phyloP scores from a whole-genome alignment of 1,140 invertebrate genomes.

The Ephestia elutella region DNA sequence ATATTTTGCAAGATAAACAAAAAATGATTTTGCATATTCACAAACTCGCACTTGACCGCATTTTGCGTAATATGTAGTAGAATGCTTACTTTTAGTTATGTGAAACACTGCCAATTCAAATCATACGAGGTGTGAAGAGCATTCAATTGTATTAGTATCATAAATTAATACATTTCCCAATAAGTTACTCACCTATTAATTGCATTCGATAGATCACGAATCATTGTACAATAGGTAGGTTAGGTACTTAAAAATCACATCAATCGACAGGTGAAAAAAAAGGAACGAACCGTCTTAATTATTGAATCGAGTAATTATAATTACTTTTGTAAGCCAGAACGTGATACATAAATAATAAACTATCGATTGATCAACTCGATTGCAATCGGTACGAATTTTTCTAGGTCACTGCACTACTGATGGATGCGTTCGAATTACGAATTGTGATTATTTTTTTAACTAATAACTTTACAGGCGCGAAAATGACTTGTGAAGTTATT shows the following conservation, averaged over 20 bases:
- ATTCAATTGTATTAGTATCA: slow-evolving; percentile 9
- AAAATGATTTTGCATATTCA: neutral
- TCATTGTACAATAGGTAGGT: too few relatives aligned
- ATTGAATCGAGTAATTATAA: neutral
- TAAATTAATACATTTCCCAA: slow-evolving; percentile 21
- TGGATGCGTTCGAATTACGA: neutral
- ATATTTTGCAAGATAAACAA: slow-evolving; percentile 3
- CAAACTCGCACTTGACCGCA: neutral
- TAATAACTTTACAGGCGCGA: neutral
- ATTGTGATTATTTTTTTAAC: neutral
- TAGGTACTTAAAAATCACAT: neutral
- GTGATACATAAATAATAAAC: neutral
- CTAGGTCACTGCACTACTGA: neutral
- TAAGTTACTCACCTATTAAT: slow-evolving; percentile 24
- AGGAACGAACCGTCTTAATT: neutral
- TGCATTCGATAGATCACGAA: slow-evolving; percentile 22
- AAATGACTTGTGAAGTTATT: neutral
- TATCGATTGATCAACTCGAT: neutral
- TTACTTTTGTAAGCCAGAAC: neutral
- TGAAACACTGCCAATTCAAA: too few relatives aligned
- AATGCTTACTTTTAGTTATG: neutral
- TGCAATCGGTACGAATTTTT: neutral
- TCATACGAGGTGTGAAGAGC: too few relatives aligned
- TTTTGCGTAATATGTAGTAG: neutral
- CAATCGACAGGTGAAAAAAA: neutral